Base-by-base conservation (phyloP, 2,888 invertebrate species). In the Pyrrhia umbra region DNA sequence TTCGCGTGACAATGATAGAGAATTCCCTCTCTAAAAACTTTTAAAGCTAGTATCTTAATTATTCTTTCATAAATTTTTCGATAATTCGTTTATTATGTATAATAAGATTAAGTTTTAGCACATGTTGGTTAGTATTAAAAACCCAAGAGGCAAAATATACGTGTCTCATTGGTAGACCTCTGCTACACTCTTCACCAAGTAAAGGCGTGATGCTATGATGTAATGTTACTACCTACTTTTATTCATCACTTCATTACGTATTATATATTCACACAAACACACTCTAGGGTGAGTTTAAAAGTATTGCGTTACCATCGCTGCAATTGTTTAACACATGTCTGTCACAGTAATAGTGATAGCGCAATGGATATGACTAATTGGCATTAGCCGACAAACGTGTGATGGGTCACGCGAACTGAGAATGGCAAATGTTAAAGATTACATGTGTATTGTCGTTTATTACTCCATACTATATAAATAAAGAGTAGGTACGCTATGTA, bases 361-460 rank as follows among this genome's bases (percentile, higher is more conserved):
- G 63, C 58, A 72, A 68, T 71, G 68, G 52, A 62, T 57, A 46
- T 62, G 52, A 73, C 47, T 54, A 67, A 73, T 56, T 72, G 55
- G 43, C 21, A 56, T 73, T 66, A 49, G 40, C 16, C 52, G 40
- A 15, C 10, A 15, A 43, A 51, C 68, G 50, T 45, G 66, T 66
- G 72, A 47, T 13, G 46, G 55, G 66, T 70, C 69, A 72, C 60
- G 69, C 72, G 37, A 69, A 59, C 54, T 55, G 39, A 39, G 42
- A 66, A 66, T 71, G 46, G 45, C 40, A 72, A 71, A 51, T 40
- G 37, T 10, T 60, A 55, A 60, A 69, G 54, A 55, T 69, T 59
- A 69, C 21, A 55, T 40, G n/a, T 42, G 15, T 18, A 62, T 54
- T 70, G 42, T 55, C n/a, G 21, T 50, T 54, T 57, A 40, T 40